Percentiles rank a stretch among this genome's conserved stretches.
Evolutionary conservation across 2,888 invertebrate genomes (phyloP).

Genomic region (Carpatolechia fugitivella): DNA sequence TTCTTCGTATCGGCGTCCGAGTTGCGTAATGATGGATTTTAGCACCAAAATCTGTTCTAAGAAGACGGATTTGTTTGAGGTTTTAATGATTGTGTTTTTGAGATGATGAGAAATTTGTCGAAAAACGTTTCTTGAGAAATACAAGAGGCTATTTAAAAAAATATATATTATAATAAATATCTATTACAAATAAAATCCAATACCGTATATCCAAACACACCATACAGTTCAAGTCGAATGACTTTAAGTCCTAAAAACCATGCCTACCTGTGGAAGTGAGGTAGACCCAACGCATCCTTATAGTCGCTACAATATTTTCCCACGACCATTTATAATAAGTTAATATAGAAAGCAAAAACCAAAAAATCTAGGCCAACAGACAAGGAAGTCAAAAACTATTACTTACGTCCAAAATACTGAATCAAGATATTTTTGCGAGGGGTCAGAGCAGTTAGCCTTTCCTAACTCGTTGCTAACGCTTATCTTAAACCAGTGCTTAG

Average conservation of each 20-base stretch:
- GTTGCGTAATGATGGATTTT: slow-evolving; percentile 15
- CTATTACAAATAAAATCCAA: too few species aligned
- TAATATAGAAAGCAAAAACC: slow-evolving; percentile 19
- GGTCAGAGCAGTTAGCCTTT: slow-evolving; percentile 12
- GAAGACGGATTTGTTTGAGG: background rate
- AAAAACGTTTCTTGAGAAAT: too few species aligned
- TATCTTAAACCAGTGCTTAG: background rate
- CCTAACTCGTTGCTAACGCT: slow-evolving; percentile 1
- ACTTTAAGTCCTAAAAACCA: too few species aligned
- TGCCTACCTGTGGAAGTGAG: too few species aligned
- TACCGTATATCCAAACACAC: too few species aligned
- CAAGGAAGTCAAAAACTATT: background rate
- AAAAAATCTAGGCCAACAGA: slow-evolving; percentile 2
- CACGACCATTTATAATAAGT: too few species aligned
- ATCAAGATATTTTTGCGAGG: slow-evolving; percentile 2
- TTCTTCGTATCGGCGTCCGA: slow-evolving; percentile 13
- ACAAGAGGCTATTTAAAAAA: too few species aligned
- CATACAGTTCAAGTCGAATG: too few species aligned
- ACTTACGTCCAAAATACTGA: slow-evolving; percentile 3
- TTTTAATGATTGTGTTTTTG: background rate
- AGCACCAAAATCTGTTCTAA: background rate
- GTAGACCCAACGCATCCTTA: too few species aligned
- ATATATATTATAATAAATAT: too few species aligned
- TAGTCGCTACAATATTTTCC: too few species aligned
- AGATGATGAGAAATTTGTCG: background rate